These are phyloP conservation scores for Etheostoma cragini DNA, from an alignment of 2,113 vertebrate genomes.

Conservation along the genomic window DNA sequence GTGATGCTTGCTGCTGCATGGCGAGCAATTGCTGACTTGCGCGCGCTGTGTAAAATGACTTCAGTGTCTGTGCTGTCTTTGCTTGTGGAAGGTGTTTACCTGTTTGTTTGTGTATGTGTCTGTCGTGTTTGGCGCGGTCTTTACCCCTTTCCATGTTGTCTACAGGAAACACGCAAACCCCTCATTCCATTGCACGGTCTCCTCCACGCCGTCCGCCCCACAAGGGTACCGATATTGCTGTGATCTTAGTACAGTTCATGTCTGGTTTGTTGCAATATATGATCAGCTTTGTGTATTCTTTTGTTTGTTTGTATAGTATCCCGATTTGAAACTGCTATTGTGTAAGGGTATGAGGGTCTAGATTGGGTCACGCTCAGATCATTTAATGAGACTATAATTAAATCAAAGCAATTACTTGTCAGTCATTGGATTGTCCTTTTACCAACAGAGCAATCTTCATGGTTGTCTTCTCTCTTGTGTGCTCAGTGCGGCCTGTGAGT, in stretches of 20 bases:
- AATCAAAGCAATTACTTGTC: conserved; percentile 23
- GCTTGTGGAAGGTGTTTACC: conserved; percentile 26
- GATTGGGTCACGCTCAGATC: conserved; percentile 31
- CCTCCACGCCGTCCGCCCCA: conserved; percentile 79
- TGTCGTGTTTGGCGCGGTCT: conserved; percentile 62
- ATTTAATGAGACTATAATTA: conserved; percentile 16
- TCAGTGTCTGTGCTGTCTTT: conserved; percentile 51
- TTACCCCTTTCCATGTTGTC: conserved; percentile 81
- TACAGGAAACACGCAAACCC: conserved; percentile 83
- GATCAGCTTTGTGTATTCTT: conserved; percentile 38
- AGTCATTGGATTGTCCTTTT: conserved; percentile 42
- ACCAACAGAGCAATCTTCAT: conserved; percentile 58
- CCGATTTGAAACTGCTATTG: background rate
- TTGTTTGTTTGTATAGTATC: conserved; percentile 27
- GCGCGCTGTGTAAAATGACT: conserved; percentile 39
- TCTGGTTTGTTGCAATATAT: conserved; percentile 34
- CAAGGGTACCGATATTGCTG: conserved; percentile 85
- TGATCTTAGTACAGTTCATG: conserved; percentile 42
- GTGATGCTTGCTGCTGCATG: conserved; percentile 52
- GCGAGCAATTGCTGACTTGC: conserved; percentile 56
- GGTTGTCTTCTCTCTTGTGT: conserved; percentile 87
- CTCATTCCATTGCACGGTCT: conserved; percentile 82
- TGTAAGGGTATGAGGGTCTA: conserved; percentile 12
- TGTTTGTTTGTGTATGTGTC: conserved; percentile 39
- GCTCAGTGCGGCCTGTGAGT: conserved; percentile 86